A percentile compares a stretch with the other conserved stretches of the same genome.
These are phyloP conservation scores for Amazona guildingii DNA, from an alignment of 2,113 vertebrate genomes.

Conservation along the genomic window DNA sequence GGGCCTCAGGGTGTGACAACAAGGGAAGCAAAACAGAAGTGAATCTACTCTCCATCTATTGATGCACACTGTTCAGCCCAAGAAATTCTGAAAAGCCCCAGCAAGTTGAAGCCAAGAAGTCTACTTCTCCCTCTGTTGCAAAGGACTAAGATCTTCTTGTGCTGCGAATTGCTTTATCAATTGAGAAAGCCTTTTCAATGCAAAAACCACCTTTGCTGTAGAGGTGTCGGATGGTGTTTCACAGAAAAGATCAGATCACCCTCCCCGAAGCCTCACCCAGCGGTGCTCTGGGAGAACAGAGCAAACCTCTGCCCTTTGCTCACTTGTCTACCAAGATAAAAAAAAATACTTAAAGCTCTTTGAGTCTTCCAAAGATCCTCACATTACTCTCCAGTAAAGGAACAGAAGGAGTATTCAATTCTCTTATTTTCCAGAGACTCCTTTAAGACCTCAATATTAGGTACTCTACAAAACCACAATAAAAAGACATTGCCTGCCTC, in stretches of 20 bases:
- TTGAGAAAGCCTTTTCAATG: neutral
- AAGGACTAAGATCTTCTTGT: neutral
- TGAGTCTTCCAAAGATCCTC: neutral
- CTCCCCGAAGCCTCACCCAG: neutral
- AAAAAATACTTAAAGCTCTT: neutral
- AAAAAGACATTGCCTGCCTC: slow-evolving; percentile 9
- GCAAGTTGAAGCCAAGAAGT: neutral
- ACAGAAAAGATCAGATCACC: neutral
- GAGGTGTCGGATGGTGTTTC: rapidly evolving
- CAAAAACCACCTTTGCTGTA: neutral
- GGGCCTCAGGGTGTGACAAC: neutral
- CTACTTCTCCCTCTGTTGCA: neutral
- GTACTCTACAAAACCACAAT: neutral
- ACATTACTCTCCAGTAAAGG: neutral
- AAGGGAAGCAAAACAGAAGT: neutral
- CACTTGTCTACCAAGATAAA: neutral
- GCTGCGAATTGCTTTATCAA: neutral
- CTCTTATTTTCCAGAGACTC: neutral
- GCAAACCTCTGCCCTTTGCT: neutral
- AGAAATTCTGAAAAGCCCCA: neutral
- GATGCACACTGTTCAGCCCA: neutral
- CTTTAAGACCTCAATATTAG: neutral
- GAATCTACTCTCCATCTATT: neutral
- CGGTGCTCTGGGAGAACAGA: neutral
- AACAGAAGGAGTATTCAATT: neutral